Conservation (phyloP, 2,113 vertebrate species). For the Saccopteryx bilineata region DNA sequence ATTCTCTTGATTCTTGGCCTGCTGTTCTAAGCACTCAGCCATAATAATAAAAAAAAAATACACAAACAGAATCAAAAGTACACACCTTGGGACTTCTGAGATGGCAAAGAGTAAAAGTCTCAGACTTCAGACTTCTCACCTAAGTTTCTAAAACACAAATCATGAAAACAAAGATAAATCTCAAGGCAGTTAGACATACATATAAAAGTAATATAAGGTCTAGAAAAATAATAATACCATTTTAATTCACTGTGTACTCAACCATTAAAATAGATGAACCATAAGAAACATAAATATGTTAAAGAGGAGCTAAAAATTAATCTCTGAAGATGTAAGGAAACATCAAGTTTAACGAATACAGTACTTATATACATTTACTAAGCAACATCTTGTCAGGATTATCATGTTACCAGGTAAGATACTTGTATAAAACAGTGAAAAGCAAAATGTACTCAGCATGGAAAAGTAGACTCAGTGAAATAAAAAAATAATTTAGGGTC, state of each 20-base stretch:
- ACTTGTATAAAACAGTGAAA: slow-evolving; percentile 3
- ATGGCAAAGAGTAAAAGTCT: not conserved
- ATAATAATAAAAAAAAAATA: not conserved
- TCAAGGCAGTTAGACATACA: not conserved
- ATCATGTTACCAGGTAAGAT: slow-evolving; percentile 7
- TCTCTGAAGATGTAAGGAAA: not conserved
- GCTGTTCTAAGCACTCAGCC: not conserved
- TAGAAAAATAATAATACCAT: not conserved
- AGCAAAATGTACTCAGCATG: not conserved
- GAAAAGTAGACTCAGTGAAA: not conserved
- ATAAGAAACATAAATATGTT: not conserved
- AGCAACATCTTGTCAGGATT: not conserved
- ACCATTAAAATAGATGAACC: not conserved
- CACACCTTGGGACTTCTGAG: not conserved
- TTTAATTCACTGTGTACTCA: not conserved
- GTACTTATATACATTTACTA: not conserved
- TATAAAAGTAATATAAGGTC: not conserved
- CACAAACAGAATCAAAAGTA: not conserved
- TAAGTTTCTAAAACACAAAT: slow-evolving; percentile 14
- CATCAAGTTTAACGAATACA: not conserved
- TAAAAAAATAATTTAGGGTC: not conserved
- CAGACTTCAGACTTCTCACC: not conserved
- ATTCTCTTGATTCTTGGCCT: not conserved
- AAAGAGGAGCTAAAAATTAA: not conserved
- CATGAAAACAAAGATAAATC: not conserved